Evolutionary conservation across 2,888 invertebrate genomes (phyloP).

Genomic region (Deilephila elpenor): DNA sequence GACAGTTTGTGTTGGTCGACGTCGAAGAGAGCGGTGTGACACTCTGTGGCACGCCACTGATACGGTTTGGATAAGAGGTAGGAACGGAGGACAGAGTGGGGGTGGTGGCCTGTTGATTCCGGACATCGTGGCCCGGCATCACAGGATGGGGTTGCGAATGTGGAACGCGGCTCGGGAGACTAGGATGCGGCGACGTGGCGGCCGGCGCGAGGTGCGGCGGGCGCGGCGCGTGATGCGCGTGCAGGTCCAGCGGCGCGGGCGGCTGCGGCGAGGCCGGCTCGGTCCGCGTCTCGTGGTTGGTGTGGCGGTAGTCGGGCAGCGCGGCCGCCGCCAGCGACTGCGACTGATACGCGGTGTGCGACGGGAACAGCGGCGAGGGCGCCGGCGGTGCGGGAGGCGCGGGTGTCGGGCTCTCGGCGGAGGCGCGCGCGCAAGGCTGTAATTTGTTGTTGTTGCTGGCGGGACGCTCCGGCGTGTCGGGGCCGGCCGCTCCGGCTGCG

Average conservation of each 20-base stretch:
- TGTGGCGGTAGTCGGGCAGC: conserved; percentile 79
- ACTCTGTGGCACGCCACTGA: conserved; percentile 63
- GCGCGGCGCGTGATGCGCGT: conserved; percentile 67
- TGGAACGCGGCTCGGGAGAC: conserved; percentile 65
- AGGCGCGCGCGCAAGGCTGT: conserved; percentile 77
- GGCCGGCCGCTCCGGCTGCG: conserved; percentile 74
- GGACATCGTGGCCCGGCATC: conserved; percentile 69
- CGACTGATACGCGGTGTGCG: conserved; percentile 76
- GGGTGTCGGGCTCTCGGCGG: conserved; percentile 78
- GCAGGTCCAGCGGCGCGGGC: conserved; percentile 71
- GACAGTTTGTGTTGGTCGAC: conserved; percentile 69
- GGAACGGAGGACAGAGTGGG: conserved; percentile 68
- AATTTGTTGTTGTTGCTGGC: conserved; percentile 77
- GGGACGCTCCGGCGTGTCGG: conserved; percentile 76
- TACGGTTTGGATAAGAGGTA: conserved; percentile 72
- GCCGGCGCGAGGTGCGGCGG: conserved; percentile 52
- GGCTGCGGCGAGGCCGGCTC: conserved; percentile 64
- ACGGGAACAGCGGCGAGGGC: conserved; percentile 74
- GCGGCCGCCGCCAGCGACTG: conserved; percentile 78
- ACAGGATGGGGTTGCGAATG: conserved; percentile 67
- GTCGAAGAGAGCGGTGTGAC: conserved; percentile 64
- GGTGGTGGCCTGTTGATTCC: conserved; percentile 56
- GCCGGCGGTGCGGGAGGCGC: conserved; percentile 77
- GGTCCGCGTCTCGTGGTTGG: conserved; percentile 84
- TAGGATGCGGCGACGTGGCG: conserved; percentile 57